phyloP scores from a whole-genome alignment of 2,113 vertebrate genomes.

The Ariopsis seemanni region DNA sequence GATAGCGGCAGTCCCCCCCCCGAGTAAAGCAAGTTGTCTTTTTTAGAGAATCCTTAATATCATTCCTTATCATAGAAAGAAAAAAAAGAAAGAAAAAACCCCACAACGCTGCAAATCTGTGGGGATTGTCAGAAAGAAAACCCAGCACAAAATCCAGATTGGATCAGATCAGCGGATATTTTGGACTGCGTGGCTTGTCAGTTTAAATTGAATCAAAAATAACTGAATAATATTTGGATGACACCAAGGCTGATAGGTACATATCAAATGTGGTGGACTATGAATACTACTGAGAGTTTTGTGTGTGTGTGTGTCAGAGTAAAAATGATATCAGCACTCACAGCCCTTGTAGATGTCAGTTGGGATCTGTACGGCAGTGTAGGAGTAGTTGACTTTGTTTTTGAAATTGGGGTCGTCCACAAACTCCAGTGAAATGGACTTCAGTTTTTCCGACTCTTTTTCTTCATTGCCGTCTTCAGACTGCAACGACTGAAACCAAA shows the following conservation, averaged over 20 bases:
- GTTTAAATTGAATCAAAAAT: neutral
- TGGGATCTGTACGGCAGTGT: constrained; percentile 95
- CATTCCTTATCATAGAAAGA: constrained; percentile 38
- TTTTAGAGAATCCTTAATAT: constrained; percentile 17
- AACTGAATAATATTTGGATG: constrained; percentile 7
- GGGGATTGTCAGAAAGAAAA: constrained; percentile 23
- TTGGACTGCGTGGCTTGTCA: constrained; percentile 6
- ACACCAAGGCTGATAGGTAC: neutral
- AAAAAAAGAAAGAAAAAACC: constrained; percentile 12
- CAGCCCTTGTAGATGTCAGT: constrained; percentile 99
- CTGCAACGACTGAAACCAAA: constrained; percentile 64
- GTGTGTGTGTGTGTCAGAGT: neutral
- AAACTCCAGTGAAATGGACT: constrained; percentile 89
- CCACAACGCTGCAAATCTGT: neutral
- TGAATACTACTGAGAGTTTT: neutral
- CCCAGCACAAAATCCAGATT: constrained; percentile 21
- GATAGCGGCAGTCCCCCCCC: neutral
- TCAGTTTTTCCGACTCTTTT: constrained; percentile 76
- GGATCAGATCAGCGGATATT: constrained; percentile 40
- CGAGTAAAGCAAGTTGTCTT: constrained; percentile 14
- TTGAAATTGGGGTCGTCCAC: constrained; percentile 91
- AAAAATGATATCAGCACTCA: constrained; percentile 72
- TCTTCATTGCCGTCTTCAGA: constrained; percentile 83
- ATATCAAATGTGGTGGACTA: neutral
- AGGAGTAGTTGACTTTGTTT: constrained; percentile 97